These are phyloP conservation scores for Meriones unguiculatus DNA, from an alignment of 2,113 vertebrate genomes.

Conservation along the genomic window DNA sequence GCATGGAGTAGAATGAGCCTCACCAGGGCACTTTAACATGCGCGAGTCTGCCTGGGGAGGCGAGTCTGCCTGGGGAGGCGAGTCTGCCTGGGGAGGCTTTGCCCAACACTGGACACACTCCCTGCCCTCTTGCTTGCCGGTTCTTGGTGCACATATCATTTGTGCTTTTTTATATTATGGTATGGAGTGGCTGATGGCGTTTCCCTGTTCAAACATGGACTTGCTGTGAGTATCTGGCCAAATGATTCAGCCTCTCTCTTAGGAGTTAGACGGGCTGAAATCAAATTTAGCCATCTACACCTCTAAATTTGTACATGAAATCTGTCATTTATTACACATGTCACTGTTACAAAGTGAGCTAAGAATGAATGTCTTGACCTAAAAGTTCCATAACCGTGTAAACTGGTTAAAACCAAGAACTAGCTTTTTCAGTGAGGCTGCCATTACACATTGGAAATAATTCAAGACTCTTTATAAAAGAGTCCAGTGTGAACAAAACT, in stretches of 20 bases:
- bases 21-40: not conserved
- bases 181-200: not conserved
- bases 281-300: not conserved
- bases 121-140: not conserved
- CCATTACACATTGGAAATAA: not conserved
- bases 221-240: not conserved
- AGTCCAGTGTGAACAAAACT: not conserved
- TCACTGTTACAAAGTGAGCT: not conserved
- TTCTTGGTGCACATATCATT: not conserved
- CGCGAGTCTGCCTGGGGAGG: not conserved
- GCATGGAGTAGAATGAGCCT: not conserved
- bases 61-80: accelerated
- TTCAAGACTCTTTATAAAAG: not conserved
- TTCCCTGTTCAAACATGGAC: not conserved
- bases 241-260: not conserved
- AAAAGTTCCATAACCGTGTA: not conserved
- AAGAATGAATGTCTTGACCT: not conserved
- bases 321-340: not conserved
- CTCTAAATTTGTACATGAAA: not conserved
- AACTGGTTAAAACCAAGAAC: not conserved
- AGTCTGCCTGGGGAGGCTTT: not conserved
- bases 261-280: not conserved
- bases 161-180: not conserved
- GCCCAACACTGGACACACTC: not conserved
- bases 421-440: not conserved